Evolutionary conservation across 2,113 vertebrate species (phyloP).

Genomic region (Sialia sialis): DNA sequence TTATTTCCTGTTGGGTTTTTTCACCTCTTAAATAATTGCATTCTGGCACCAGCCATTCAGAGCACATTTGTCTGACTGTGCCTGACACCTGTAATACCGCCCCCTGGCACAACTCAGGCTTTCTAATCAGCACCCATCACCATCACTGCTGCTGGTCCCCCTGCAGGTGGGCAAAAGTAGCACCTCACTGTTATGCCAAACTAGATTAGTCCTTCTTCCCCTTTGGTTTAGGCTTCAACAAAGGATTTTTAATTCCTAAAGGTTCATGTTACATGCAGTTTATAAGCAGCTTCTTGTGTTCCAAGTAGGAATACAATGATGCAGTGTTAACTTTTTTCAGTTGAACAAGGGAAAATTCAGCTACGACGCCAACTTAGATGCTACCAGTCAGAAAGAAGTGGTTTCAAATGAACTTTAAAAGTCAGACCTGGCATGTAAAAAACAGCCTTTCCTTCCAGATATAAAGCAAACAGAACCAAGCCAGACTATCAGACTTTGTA

Average conservation of each 20-base stretch:
- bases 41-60: not conserved
- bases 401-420: not conserved
- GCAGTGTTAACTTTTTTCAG: not conserved
- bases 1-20: slow-evolving; percentile 24
- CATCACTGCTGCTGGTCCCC: fast-evolving
- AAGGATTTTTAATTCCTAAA: not conserved
- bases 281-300: not conserved
- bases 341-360: not conserved
- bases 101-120: not conserved
- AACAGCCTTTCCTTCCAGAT: not conserved
- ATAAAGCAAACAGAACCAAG: not conserved
- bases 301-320: not conserved
- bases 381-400: not conserved
- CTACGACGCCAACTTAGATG: not conserved
- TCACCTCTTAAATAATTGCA: not conserved
- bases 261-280: not conserved
- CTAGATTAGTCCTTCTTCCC: not conserved
- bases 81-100: not conserved
- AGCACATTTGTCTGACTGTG: not conserved
- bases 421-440: not conserved
- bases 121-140: not conserved
- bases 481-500: not conserved
- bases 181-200: fast-evolving
- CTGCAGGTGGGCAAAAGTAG: not conserved
- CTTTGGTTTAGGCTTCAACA: not conserved